Percentiles rank a stretch among this genome's conserved stretches.
phyloP scores from a whole-genome alignment of 2,797 vertebrate species.

The Pagetopsis macropterus region DNA sequence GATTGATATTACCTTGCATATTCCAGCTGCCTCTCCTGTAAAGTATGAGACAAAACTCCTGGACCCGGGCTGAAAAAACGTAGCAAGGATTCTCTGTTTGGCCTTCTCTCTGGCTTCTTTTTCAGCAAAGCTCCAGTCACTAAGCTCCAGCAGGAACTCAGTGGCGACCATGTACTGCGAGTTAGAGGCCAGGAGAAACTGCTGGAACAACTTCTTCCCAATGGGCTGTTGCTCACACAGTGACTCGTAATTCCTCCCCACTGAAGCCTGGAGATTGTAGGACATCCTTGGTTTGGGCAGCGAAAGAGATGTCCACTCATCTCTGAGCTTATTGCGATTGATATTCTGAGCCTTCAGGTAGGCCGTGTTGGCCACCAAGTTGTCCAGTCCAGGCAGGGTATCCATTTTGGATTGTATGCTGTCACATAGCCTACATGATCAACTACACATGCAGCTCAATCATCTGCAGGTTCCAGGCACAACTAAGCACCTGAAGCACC shows the following conservation, averaged over 20 bases:
- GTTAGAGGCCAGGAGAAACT: constrained; percentile 82
- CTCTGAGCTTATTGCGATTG: constrained; percentile 81
- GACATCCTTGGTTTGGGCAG: constrained; percentile 82
- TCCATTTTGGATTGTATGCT: constrained; percentile 73
- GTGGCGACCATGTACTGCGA: constrained; percentile 75
- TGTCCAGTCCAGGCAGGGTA: constrained; percentile 87
- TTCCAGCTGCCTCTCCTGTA: constrained; percentile 74
- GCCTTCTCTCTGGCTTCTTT: constrained; percentile 68
- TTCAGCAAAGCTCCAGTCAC: constrained; percentile 85
- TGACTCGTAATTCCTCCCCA: constrained; percentile 77
- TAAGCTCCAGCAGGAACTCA: constrained; percentile 86
- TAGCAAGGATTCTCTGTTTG: constrained; percentile 78
- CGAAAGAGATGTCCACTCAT: constrained; percentile 76
- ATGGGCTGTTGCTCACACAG: constrained; percentile 91
- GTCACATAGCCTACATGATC: constrained; percentile 8
- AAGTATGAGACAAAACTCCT: constrained; percentile 80
- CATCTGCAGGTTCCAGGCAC: constrained; percentile 40
- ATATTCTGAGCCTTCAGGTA: constrained; percentile 86
- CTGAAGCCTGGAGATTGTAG: constrained; percentile 49
- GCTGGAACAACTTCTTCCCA: constrained; percentile 86
- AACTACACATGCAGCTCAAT: constrained; percentile 9
- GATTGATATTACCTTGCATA: constrained; percentile 73
- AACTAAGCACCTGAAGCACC: constrained; percentile 36
- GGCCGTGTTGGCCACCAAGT: constrained; percentile 90
- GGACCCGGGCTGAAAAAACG: constrained; percentile 79